Evolutionary conservation across 2,888 invertebrate genomes (phyloP).

Genomic region (Eupeodes latifasciatus): DNA sequence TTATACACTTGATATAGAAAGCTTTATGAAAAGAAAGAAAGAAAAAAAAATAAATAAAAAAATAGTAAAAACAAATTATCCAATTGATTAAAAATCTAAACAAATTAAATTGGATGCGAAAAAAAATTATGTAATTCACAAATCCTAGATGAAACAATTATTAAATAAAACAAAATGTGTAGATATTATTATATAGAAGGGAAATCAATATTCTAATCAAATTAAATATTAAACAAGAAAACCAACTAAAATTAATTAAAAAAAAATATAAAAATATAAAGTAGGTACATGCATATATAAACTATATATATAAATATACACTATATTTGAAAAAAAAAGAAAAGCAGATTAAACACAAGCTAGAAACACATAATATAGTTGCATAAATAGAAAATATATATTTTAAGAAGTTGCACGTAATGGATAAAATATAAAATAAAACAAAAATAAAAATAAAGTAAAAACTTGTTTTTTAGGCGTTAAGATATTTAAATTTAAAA

Average conservation of each 20-base stretch:
- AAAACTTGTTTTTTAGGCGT: constrained; percentile 62
- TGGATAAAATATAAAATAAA: constrained; percentile 42
- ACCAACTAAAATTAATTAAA: constrained; percentile 5
- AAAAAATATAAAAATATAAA: constrained; percentile 50
- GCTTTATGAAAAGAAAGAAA: constrained; percentile 60
- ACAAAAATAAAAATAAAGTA: constrained; percentile 32
- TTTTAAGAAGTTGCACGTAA: constrained; percentile 70
- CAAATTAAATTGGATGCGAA: constrained; percentile 30
- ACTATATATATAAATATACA: constrained; percentile 49
- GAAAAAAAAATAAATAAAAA: constrained; percentile 31
- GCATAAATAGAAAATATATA: constrained; percentile 55
- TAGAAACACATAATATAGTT: constrained; percentile 54
- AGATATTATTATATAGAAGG: constrained; percentile 49
- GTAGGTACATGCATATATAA: constrained; percentile 46
- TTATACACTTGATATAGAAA: constrained; percentile 73
- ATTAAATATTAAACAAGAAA: constrained; percentile 34
- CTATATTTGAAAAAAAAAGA: constrained; percentile 19
- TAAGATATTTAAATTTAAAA: constrained; percentile 60
- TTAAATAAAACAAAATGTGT: constrained; percentile 38
- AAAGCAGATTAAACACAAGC: constrained; percentile 31
- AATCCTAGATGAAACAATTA: constrained; percentile 70
- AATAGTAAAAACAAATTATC: constrained; percentile 52
- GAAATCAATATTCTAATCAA: constrained; percentile 68
- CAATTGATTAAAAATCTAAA: constrained; percentile 23
- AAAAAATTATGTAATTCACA: constrained; percentile 39